Percentiles rank a stretch among this genome's conserved stretches.
These are phyloP conservation scores for Oncorhynchus gorbuscha DNA, from an alignment of 2,113 vertebrate species.

Conservation along the genomic window DNA sequence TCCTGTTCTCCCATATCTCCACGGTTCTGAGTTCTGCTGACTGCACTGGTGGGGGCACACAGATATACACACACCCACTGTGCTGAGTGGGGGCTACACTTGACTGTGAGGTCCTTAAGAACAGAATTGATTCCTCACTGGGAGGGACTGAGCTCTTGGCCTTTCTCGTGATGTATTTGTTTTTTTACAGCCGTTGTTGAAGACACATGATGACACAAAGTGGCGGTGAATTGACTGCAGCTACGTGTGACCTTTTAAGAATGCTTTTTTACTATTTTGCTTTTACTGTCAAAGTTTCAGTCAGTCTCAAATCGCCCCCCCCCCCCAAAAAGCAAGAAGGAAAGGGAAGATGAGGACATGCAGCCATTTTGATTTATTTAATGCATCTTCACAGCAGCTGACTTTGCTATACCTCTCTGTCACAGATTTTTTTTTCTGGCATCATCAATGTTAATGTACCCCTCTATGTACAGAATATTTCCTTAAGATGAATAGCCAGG, in stretches of 20 bases:
- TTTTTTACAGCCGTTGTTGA: slow-evolving; percentile 32
- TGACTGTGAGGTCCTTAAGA: slow-evolving; percentile 30
- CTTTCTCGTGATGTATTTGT: slow-evolving; percentile 47
- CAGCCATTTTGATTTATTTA: no score
- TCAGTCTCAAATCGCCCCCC: background rate
- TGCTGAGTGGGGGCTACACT: background rate
- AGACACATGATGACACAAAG: slow-evolving; percentile 51
- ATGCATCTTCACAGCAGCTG: background rate
- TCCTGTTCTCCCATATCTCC: background rate
- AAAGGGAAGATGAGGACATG: background rate
- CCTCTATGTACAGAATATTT: slow-evolving; percentile 21
- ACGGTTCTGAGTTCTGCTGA: no score
- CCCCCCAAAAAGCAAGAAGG: no score
- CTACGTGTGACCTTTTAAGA: slow-evolving; percentile 23
- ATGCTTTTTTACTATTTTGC: background rate
- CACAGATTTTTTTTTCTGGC: slow-evolving; percentile 8
- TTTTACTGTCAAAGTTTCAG: background rate
- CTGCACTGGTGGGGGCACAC: no score
- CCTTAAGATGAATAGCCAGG: slow-evolving; percentile 21
- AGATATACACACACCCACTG: background rate
- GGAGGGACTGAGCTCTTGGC: slow-evolving; percentile 36
- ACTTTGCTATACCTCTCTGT: slow-evolving; percentile 30
- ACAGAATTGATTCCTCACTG: slow-evolving; percentile 46
- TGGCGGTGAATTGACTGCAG: slow-evolving; percentile 25
- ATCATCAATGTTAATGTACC: slow-evolving; percentile 13